These are phyloP conservation scores for Oreonectes daqikongensis DNA, from an alignment of 2,797 vertebrate genomes.

Conservation along the genomic window DNA sequence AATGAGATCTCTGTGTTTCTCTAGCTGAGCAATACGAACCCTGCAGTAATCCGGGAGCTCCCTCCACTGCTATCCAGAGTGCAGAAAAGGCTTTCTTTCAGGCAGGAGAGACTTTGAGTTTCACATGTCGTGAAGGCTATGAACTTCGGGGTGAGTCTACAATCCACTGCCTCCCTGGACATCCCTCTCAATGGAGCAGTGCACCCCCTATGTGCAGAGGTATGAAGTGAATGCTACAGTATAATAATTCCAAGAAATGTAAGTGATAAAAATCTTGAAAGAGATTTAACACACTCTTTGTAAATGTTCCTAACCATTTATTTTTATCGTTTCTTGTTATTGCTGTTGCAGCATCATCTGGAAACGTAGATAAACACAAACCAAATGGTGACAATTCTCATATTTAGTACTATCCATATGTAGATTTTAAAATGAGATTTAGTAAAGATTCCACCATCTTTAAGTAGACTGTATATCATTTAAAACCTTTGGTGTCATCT, in stretches of 20 bases:
- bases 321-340: conserved; percentile 11
- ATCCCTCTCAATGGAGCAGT: conserved; percentile 93
- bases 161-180: conserved; percentile 90
- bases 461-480: not conserved
- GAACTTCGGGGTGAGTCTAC: conserved; percentile 85
- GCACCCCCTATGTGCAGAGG: conserved; percentile 89
- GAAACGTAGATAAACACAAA: conserved; percentile 84
- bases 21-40: conserved; percentile 91
- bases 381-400: conserved; percentile 85
- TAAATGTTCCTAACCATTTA: conserved; percentile 20
- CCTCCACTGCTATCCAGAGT: conserved; percentile 84
- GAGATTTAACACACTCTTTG: conserved; percentile 40
- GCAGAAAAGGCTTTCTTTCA: conserved; percentile 89
- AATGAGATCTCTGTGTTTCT: conserved; percentile 2
- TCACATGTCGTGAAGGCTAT: conserved; percentile 86
- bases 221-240: no score
- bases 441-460: no score
- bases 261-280: conserved; percentile 30
- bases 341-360: conserved; percentile 77
- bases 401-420: not conserved
- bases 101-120: conserved; percentile 85
- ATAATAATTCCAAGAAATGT: conserved; percentile 51
- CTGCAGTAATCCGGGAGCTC: conserved; percentile 88
- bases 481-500: not conserved
- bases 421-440: not conserved